Evolutionary conservation across 2,113 vertebrate genomes (phyloP), one percentile per base, ranked within the genome.

Genomic region (Casuarius casuarius): DNA sequence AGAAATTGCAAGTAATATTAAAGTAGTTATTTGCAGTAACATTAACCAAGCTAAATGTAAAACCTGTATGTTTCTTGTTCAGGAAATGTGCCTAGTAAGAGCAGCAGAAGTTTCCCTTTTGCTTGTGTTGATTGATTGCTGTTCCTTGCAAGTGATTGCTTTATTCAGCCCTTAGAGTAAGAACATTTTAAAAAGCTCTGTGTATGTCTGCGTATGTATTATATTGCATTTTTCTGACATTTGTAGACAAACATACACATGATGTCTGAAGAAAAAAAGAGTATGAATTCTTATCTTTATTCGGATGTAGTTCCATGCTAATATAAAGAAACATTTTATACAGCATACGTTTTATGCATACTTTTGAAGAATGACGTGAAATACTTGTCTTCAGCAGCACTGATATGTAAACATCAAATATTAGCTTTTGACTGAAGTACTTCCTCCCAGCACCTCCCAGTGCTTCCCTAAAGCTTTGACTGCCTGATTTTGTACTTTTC

Each of bases 151-250:
- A 49, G 33, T n/a, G 42, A 93, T 91, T 7, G 5, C 66, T 96
- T 97, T 13, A 13, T 92, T 96, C 61, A 74, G 33, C 62, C 52
- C 67, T 66, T 89, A 61, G 28, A 96, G 73, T 56, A 18, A 86
- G 84, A 84, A 74, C 56, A 51, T 88, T 78, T 89, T 94, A 93
- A 84, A 89, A 85, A 77, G 33, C 14, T 91, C 58, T 84, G 23
- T 92, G 44, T 84, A 1, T 94, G n/a, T 44, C 71, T 78, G 42
- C 67, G 74, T 40, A 25, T 44, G 8, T 87, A 8, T 82, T 68
- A 52, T 18, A 29, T 14, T 42, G 48, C 10, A 4, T 62, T 91
- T 96, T 95, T 81, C 79, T 93, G 84, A 75, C 56, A 62, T 72
- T 33, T 18, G 31, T 86, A 93, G 88, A 81, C 67, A 70, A 8